A percentile compares a stretch with the other conserved stretches of the same genome.
These are phyloP conservation scores for Germaria angustata DNA, from an alignment of 2,888 invertebrate genomes.

Conservation along the genomic window DNA sequence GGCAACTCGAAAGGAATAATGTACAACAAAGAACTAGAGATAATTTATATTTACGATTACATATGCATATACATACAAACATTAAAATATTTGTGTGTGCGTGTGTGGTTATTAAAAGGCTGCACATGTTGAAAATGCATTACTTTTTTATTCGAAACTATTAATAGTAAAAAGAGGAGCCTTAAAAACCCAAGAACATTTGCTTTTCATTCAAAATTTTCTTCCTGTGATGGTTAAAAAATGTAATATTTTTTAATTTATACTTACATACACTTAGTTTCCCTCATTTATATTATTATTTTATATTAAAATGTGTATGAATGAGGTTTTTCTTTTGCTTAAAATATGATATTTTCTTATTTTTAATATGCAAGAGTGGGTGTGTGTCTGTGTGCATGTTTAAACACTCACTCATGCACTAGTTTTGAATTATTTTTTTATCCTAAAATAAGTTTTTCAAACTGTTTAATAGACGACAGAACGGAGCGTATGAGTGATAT, in stretches of 20 bases:
- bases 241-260: slow-evolving; percentile 62
- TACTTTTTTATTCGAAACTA: slow-evolving; percentile 14
- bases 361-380: neutral
- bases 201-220: neutral
- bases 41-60: slow-evolving; percentile 35
- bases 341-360: slow-evolving; percentile 50
- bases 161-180: slow-evolving; percentile 15
- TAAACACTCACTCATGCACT: slow-evolving; percentile 1
- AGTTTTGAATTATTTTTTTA: neutral
- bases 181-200: slow-evolving; percentile 28
- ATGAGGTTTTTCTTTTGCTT: slow-evolving; percentile 56
- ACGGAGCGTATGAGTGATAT: slow-evolving; percentile 57
- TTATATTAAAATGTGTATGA: slow-evolving; percentile 58
- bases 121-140: slow-evolving; percentile 25
- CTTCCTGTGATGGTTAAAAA: slow-evolving; percentile 12
- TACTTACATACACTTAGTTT: slow-evolving; percentile 14
- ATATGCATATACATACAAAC: neutral
- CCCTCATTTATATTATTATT: slow-evolving; percentile 7
- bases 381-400: neutral
- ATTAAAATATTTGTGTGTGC: neutral
- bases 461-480: slow-evolving; percentile 7
- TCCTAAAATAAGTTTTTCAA: slow-evolving; percentile 13
- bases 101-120: neutral
- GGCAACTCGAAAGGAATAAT: slow-evolving; percentile 15
- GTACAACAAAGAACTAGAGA: slow-evolving; percentile 12